Percentiles rank a stretch among this genome's conserved stretches.
Evolutionary conservation across 2,797 vertebrate genomes (phyloP).

Genomic region (Acrocephalus scirpaceus): DNA sequence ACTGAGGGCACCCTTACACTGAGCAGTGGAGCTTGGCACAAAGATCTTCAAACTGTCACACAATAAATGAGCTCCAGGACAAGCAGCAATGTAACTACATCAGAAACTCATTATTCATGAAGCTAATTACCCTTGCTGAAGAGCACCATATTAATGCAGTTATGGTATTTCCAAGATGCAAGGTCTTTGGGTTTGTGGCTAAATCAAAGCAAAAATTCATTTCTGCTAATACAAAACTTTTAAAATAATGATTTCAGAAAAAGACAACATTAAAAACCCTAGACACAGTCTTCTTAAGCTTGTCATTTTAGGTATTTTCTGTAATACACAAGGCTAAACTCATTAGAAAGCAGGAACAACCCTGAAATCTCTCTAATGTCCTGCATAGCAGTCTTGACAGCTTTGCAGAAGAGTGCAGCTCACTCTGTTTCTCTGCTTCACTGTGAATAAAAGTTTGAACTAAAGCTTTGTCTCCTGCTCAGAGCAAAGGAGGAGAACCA

Average conservation of each 20-base stretch:
- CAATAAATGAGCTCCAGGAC: neutral
- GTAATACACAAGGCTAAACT: neutral
- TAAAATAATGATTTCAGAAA: neutral
- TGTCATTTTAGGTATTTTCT: neutral
- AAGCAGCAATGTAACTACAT: neutral
- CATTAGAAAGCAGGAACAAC: neutral
- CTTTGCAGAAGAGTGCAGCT: neutral
- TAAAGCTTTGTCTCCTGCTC: neutral
- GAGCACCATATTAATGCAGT: neutral
- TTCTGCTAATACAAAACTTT: neutral
- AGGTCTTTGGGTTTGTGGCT: neutral
- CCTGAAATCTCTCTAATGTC: neutral
- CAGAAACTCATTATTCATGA: neutral
- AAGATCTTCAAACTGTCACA: neutral
- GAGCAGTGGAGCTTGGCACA: neutral
- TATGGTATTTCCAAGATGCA: neutral
- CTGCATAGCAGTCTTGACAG: neutral
- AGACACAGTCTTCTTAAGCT: neutral
- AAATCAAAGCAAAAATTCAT: neutral
- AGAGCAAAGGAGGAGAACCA: neutral
- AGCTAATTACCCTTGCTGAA: neutral
- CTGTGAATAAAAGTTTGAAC: neutral
- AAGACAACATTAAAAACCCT: neutral
- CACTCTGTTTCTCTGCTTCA: neutral
- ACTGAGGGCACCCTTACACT: neutral